Percentiles rank a stretch among this genome's conserved stretches.
phyloP scores from a whole-genome alignment of 2,113 vertebrate genomes.

The Myodes glareolus region DNA sequence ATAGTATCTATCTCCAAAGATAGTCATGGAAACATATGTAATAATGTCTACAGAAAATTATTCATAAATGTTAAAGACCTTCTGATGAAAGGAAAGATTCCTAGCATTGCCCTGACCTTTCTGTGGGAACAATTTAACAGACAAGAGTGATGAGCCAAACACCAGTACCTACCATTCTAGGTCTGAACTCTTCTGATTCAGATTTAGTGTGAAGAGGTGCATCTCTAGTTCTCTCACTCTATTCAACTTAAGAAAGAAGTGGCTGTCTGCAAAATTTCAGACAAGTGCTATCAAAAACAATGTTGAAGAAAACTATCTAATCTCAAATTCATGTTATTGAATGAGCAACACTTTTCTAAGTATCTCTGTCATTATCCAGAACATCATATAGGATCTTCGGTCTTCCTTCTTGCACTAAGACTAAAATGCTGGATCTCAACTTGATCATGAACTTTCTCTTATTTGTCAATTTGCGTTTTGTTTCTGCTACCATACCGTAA shows the following conservation, averaged over 20 bases:
- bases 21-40: not conserved
- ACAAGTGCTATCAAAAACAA: not conserved
- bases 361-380: not conserved
- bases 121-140: not conserved
- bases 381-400: not conserved
- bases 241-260: not conserved
- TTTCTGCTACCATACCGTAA: not conserved
- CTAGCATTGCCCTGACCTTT: not conserved
- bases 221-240: not conserved
- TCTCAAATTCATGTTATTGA: not conserved
- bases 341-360: not conserved
- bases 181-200: not conserved
- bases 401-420: not conserved
- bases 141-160: not conserved
- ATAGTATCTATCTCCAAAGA: not conserved
- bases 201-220: not conserved
- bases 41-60: not conserved
- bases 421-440: not conserved
- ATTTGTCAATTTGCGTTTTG: not conserved
- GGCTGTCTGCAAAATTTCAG: not conserved
- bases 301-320: not conserved
- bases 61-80: slow-evolving; percentile 50
- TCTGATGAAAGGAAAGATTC: not conserved
- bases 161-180: not conserved
- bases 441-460: not conserved